These are phyloP conservation scores for Eristalis pertinax DNA, from an alignment of 2,888 invertebrate genomes.

Conservation along the genomic window DNA sequence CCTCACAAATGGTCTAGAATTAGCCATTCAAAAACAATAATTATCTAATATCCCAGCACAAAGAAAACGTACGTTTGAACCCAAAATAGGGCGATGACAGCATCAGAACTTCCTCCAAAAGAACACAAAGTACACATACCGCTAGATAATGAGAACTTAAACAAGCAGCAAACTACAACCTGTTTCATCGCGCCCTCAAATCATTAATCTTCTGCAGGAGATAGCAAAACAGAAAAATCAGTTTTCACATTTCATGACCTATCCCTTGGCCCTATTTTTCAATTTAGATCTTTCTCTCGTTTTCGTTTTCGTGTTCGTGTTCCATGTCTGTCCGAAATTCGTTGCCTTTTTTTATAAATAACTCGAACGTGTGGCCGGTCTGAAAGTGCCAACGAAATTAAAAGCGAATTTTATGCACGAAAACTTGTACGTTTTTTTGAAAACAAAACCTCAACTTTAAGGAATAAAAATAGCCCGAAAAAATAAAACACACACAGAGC, in stretches of 20 bases:
- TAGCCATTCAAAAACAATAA: slow-evolving; percentile 29
- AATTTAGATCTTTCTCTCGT: neutral
- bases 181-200: slow-evolving; percentile 38
- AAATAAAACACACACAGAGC: neutral
- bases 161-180: slow-evolving; percentile 50
- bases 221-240: neutral
- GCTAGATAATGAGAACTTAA: neutral
- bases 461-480: slow-evolving; percentile 61
- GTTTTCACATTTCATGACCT: slow-evolving; percentile 50
- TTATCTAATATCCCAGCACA: slow-evolving; percentile 27
- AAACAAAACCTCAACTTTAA: slow-evolving; percentile 42
- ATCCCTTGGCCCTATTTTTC: slow-evolving; percentile 69
- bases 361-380: slow-evolving; percentile 40
- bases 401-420: slow-evolving; percentile 44
- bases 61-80: slow-evolving; percentile 36
- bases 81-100: slow-evolving; percentile 59
- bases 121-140: neutral
- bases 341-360: slow-evolving; percentile 40
- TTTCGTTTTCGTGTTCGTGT: too few species aligned
- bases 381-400: neutral
- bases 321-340: neutral
- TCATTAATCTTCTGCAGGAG: slow-evolving; percentile 38
- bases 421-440: slow-evolving; percentile 16
- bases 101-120: slow-evolving; percentile 12
- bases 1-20: neutral